A percentile compares a stretch with the other conserved stretches of the same genome.
Evolutionary conservation across 2,113 vertebrate genomes (phyloP).

Genomic region (Acanthisitta chloris): DNA sequence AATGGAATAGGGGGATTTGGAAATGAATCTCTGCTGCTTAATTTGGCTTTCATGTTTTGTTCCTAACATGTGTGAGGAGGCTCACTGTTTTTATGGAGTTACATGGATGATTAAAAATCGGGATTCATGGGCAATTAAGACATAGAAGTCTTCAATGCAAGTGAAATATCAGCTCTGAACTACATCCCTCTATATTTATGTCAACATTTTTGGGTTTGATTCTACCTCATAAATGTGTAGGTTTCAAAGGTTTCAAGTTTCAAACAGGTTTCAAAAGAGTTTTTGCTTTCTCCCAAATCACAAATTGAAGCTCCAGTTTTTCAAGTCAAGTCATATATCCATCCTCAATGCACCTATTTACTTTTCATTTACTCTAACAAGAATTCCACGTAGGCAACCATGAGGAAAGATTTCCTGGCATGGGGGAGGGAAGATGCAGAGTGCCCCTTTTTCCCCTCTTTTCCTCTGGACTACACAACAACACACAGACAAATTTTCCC

Average conservation of each 20-base stretch:
- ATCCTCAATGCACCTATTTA: neutral
- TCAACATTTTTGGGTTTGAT: neutral
- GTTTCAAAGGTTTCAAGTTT: neutral
- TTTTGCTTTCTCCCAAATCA: neutral
- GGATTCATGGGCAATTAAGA: neutral
- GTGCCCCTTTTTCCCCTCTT: neutral
- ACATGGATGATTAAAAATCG: neutral
- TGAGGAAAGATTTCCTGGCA: neutral
- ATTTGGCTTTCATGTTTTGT: neutral
- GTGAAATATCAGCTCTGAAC: neutral
- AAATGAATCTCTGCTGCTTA: neutral
- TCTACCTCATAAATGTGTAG: neutral
- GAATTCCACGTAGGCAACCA: constrained; percentile 23
- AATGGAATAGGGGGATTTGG: neutral
- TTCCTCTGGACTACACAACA: neutral
- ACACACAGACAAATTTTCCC: neutral
- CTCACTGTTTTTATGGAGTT: neutral
- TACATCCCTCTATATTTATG: neutral
- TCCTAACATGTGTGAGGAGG: neutral
- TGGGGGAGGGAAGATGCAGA: neutral
- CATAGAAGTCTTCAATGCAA: neutral
- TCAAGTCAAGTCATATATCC: neutral
- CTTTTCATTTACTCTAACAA: neutral
- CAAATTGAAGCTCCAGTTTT: neutral
- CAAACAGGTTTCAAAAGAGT: neutral